These are phyloP conservation scores for Sebastes kiyomatsui DNA, from an alignment of 2,797 vertebrate genomes.

Conservation along the genomic window DNA sequence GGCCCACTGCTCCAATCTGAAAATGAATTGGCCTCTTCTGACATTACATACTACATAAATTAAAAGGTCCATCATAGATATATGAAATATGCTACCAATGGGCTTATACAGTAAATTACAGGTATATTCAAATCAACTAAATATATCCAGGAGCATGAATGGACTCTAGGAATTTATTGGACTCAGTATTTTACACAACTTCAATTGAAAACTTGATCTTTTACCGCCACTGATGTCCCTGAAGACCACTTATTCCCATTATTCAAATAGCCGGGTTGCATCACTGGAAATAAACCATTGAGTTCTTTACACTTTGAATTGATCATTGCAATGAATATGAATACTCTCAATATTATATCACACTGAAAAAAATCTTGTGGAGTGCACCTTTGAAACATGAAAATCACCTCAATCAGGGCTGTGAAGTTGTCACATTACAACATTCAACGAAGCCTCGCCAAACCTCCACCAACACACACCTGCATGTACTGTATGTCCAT, in stretches of 20 bases:
- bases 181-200: neutral
- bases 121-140: neutral
- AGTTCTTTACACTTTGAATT: neutral
- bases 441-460: neutral
- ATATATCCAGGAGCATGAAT: neutral
- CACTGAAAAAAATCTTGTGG: neutral
- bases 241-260: neutral
- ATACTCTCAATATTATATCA: neutral
- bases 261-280: neutral
- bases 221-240: neutral
- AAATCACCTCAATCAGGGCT: neutral
- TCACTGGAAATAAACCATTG: neutral
- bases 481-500: slow-evolving; percentile 11
- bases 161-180: neutral
- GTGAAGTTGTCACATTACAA: neutral
- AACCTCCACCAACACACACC: neutral
- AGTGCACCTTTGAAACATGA: neutral
- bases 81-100: neutral
- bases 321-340: neutral
- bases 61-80: neutral
- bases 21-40: neutral
- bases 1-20: neutral
- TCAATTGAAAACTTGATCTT: neutral
- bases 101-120: neutral
- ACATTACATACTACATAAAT: neutral